Conservation (phyloP, 2,888 invertebrate genomes). For the Dolichopus griseipennis region DNA sequence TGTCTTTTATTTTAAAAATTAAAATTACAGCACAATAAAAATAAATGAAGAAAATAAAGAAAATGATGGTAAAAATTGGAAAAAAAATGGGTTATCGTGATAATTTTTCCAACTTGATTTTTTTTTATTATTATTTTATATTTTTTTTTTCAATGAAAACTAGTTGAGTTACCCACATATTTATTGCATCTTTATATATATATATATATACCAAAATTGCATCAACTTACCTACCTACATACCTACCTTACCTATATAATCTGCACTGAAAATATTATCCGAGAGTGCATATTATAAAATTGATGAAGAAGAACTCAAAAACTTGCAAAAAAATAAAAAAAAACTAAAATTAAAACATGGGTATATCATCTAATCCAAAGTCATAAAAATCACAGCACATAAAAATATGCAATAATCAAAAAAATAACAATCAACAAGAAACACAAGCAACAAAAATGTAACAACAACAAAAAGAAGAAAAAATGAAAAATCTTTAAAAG, state of each 20-base stretch:
- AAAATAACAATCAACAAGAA: no score
- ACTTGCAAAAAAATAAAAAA: not conserved
- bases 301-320: not conserved
- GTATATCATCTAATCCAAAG: conserved; percentile 4
- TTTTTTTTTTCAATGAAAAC: no score
- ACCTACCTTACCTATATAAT: conserved; percentile 1
- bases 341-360: not conserved
- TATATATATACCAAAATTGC: not conserved
- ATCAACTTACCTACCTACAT: not conserved
- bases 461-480: not conserved
- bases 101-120: no score
- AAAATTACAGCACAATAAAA: no score
- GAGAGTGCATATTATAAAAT: not conserved
- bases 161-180: no score
- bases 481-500: not conserved
- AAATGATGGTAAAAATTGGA: no score
- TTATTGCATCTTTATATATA: not conserved
- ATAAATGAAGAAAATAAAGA: no score
- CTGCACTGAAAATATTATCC: no score
- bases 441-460: no score
- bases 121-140: no score
- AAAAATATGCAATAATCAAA: not conserved
- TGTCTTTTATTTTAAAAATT: no score
- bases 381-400: not conserved
- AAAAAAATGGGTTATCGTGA: no score